phyloP scores from a whole-genome alignment of 2,797 vertebrate species.

The Sphenopsis melanotis region DNA sequence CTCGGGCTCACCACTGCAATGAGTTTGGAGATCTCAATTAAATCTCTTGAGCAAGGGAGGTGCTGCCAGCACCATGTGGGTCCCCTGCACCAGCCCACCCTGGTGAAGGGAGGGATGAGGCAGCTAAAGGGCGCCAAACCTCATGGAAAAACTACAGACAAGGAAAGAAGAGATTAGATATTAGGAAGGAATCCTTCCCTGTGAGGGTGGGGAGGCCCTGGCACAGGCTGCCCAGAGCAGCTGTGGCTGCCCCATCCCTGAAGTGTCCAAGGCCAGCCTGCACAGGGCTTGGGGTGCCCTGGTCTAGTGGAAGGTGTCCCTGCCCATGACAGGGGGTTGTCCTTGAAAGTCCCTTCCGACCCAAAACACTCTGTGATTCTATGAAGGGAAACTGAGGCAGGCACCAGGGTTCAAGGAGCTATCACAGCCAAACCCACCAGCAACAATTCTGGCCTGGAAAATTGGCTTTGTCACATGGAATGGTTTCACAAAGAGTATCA shows the following conservation, averaged over 20 bases:
- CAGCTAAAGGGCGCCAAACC: neutral
- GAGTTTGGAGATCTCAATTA: neutral
- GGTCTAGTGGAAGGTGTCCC: neutral
- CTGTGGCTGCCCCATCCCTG: neutral
- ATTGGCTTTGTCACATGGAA: rapidly evolving
- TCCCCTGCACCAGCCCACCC: neutral
- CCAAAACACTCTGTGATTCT: neutral
- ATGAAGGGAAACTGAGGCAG: neutral
- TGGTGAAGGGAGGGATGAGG: neutral
- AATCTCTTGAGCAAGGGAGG: neutral
- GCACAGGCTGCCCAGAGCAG: neutral
- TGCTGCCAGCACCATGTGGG: neutral
- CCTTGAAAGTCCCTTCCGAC: neutral
- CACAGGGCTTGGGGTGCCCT: neutral
- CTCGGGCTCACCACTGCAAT: neutral
- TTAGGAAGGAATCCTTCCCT: neutral
- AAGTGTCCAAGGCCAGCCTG: neutral
- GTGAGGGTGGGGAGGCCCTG: neutral
- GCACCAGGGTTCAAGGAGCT: neutral
- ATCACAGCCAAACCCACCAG: neutral
- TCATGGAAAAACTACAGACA: neutral
- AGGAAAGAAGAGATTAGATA: neutral
- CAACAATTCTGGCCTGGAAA: neutral
- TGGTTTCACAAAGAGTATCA: neutral
- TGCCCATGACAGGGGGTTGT: neutral